Evolutionary conservation across 2,888 invertebrate genomes (phyloP).

Genomic region (Papilio gigon): DNA sequence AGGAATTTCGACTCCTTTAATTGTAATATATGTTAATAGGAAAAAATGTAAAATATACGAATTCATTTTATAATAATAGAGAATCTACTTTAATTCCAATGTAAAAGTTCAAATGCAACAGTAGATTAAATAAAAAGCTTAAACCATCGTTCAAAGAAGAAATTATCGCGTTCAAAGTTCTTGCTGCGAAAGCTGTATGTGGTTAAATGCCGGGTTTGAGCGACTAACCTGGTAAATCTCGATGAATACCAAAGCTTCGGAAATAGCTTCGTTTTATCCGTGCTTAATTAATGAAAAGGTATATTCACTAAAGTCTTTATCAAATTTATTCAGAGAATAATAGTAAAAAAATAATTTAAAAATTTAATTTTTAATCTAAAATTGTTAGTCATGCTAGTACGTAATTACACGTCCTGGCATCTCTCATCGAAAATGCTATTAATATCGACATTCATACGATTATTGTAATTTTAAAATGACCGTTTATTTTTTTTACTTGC

Average conservation of each 20-base stretch:
- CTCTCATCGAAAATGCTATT: too few relatives aligned
- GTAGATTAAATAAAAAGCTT: constrained; percentile 16
- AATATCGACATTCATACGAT: too few relatives aligned
- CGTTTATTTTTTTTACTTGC: too few relatives aligned
- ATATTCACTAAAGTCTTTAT: neutral
- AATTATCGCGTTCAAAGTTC: constrained; percentile 30
- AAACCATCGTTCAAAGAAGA: constrained; percentile 7
- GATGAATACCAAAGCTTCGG: constrained; percentile 21
- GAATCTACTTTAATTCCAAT: neutral
- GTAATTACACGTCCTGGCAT: too few relatives aligned
- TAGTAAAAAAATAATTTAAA: too few relatives aligned
- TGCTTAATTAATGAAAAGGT: neutral
- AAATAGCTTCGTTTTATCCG: constrained; percentile 11
- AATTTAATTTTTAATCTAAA: too few relatives aligned
- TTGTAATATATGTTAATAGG: neutral
- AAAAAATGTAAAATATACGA: neutral
- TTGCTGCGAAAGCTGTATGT: constrained; percentile 29
- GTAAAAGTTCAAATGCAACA: neutral
- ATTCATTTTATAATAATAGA: neutral
- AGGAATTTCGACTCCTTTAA: too few relatives aligned
- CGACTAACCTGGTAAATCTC: constrained; percentile 19
- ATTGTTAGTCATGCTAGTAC: too few relatives aligned
- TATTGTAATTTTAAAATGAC: too few relatives aligned
- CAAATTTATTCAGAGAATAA: too few relatives aligned
- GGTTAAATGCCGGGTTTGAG: constrained; percentile 19